phyloP scores from a whole-genome alignment of 2,797 vertebrate species.

The Karalla daura region DNA sequence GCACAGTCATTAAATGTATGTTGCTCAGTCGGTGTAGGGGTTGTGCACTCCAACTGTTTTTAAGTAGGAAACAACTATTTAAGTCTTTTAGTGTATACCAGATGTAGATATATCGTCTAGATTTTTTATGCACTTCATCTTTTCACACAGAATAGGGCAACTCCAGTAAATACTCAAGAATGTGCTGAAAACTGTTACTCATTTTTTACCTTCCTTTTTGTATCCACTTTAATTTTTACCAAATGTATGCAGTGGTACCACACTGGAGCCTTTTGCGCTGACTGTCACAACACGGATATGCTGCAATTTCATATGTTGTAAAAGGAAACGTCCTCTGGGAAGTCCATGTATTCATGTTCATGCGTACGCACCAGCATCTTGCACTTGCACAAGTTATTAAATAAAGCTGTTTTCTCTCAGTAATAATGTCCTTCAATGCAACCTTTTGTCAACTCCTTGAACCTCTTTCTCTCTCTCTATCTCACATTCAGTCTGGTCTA shows the following conservation, averaged over 20 bases:
- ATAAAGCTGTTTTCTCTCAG: conserved; percentile 55
- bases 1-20: too few relatives aligned
- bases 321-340: too few relatives aligned
- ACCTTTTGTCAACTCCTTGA: conserved; percentile 56
- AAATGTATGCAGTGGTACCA: not conserved
- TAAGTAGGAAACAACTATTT: too few relatives aligned
- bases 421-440: conserved; percentile 45
- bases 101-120: conserved; percentile 1
- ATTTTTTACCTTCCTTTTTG: not conserved
- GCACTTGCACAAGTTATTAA: conserved; percentile 26
- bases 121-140: not conserved
- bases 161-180: not conserved
- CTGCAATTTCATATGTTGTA: not conserved
- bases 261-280: conserved; percentile 42
- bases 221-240: conserved; percentile 15
- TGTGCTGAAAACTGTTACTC: not conserved
- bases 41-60: too few relatives aligned
- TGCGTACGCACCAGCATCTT: not conserved
- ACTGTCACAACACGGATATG: not conserved
- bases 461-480: not conserved
- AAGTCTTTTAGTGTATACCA: too few relatives aligned
- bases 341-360: too few relatives aligned
- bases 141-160: not conserved
- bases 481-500: conserved; percentile 48
- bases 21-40: too few relatives aligned